Evolutionary conservation across 2,888 invertebrate genomes (phyloP).

Genomic region (Nemapogon koenigi): DNA sequence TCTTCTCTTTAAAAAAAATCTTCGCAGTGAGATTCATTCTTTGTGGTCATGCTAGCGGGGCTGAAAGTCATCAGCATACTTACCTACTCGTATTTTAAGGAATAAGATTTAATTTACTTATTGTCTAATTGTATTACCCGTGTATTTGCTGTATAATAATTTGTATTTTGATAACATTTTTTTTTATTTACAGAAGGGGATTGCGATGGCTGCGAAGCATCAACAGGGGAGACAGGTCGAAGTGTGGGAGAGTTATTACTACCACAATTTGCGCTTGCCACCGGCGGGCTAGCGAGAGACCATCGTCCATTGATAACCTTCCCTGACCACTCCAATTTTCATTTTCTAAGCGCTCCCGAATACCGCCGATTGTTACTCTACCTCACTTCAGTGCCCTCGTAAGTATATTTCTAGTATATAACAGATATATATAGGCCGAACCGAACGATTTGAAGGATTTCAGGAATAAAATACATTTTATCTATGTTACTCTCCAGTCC

Average conservation of each 20-base stretch:
- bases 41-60: too few relatives aligned
- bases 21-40: too few relatives aligned
- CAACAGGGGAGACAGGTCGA: constrained; percentile 70
- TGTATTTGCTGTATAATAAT: neutral
- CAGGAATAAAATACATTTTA: too few relatives aligned
- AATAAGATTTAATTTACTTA: neutral
- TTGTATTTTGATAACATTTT: neutral
- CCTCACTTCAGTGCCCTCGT: constrained; percentile 96
- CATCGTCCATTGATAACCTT: constrained; percentile 94
- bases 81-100: too few relatives aligned
- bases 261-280: constrained; percentile 88
- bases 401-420: constrained; percentile 56
- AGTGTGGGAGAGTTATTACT: constrained; percentile 88
- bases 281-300: constrained; percentile 92
- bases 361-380: constrained; percentile 92
- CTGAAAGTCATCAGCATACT: too few relatives aligned
- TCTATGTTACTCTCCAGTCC: too few relatives aligned
- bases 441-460: too few relatives aligned
- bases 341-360: constrained; percentile 82
- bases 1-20: too few relatives aligned
- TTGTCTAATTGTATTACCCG: neutral
- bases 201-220: constrained; percentile 54
- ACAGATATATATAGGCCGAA: too few relatives aligned
- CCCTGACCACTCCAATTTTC: constrained; percentile 91
- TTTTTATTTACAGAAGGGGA: constrained; percentile 42